Evolutionary conservation across 2,113 vertebrate species (phyloP).

Genomic region (Himantopus leucocephalus): DNA sequence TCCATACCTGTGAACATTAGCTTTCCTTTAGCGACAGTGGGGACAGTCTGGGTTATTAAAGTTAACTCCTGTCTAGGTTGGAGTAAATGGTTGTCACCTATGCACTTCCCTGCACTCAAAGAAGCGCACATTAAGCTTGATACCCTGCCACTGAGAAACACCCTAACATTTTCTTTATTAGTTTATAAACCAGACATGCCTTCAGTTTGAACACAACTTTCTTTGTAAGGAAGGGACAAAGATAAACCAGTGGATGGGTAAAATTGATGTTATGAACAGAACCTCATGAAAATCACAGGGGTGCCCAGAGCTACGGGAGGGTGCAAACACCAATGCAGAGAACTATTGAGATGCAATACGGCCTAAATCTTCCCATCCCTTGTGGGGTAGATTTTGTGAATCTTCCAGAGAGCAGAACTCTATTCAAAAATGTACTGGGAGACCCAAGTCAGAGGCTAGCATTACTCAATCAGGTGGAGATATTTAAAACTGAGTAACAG

Average conservation of each 20-base stretch:
- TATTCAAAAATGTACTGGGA: neutral
- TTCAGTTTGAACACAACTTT: neutral
- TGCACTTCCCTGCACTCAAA: neutral
- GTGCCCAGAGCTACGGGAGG: neutral
- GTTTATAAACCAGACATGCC: neutral
- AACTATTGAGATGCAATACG: neutral
- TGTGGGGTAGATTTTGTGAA: neutral
- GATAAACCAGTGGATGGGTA: neutral
- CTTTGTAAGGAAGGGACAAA: neutral
- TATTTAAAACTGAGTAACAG: neutral
- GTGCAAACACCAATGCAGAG: neutral
- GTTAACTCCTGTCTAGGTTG: neutral
- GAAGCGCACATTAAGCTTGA: fast-evolving
- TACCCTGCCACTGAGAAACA: fast-evolving
- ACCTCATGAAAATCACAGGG: neutral
- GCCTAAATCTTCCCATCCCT: neutral
- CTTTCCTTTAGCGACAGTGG: neutral
- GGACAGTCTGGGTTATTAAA: neutral
- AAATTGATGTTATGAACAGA: fast-evolving
- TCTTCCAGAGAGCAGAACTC: neutral
- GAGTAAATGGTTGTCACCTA: neutral
- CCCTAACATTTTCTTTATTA: neutral
- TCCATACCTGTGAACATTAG: neutral
- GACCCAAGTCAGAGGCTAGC: fast-evolving
- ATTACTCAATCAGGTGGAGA: neutral